Conservation (phyloP, 2,797 vertebrate species). For the Etheostoma perlongum region DNA sequence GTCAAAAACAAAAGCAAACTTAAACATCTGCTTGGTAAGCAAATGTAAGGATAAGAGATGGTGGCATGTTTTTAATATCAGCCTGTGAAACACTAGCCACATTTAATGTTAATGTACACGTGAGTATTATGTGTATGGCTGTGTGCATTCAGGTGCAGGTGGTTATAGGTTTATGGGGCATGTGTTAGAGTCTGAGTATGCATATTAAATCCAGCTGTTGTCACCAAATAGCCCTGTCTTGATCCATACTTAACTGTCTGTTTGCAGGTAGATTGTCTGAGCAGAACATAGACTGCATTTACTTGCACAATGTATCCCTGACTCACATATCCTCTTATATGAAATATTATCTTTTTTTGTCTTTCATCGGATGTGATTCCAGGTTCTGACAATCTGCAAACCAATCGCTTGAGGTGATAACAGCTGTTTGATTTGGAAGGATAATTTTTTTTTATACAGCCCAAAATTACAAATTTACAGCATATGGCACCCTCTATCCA, state of each 20-base stretch:
- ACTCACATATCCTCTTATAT: neutral
- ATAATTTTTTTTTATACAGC: neutral
- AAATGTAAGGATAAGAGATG: neutral
- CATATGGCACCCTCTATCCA: slow-evolving; percentile 9
- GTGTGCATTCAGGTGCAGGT: slow-evolving; percentile 42
- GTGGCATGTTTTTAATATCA: neutral
- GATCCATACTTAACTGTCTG: slow-evolving; percentile 28
- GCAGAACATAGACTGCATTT: neutral
- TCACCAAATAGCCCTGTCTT: slow-evolving; percentile 16
- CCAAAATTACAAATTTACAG: slow-evolving; percentile 9
- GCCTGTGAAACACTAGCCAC: neutral
- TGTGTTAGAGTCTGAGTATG: slow-evolving; percentile 43
- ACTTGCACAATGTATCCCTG: neutral
- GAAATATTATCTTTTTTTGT: neutral
- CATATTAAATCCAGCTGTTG: slow-evolving; percentile 68
- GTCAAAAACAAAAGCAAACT: neutral
- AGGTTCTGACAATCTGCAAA: slow-evolving; percentile 1
- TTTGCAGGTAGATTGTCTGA: slow-evolving; percentile 13
- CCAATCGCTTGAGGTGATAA: neutral
- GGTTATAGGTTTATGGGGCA: slow-evolving; percentile 41
- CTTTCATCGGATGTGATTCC: neutral
- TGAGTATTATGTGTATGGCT: slow-evolving; percentile 12
- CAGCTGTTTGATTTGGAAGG: neutral
- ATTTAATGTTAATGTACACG: neutral
- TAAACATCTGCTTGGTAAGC: slow-evolving; percentile 7